These are phyloP conservation scores for Cichladusa arquata DNA, from an alignment of 2,113 vertebrate genomes.

Conservation along the genomic window DNA sequence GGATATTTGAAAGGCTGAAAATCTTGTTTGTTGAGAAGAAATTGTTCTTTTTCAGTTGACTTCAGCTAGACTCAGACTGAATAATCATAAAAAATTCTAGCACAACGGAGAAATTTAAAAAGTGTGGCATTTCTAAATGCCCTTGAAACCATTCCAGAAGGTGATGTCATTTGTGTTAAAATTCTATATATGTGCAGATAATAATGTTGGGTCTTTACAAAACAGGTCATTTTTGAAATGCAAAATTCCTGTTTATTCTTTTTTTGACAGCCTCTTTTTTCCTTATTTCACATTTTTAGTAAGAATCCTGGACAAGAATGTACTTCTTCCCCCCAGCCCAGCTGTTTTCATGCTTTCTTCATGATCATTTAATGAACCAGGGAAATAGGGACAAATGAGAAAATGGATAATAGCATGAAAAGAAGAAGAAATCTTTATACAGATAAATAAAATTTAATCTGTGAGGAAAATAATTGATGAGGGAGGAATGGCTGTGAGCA, in stretches of 20 bases:
- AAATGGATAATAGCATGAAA: background rate
- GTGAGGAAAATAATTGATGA: constrained; percentile 32
- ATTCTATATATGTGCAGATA: background rate
- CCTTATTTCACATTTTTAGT: background rate
- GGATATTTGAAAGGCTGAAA: background rate
- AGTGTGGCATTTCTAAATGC: background rate
- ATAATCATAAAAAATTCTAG: background rate
- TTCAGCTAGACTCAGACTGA: background rate
- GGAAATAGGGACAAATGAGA: constrained; percentile 28
- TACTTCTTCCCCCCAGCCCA: background rate
- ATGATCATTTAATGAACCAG: constrained; percentile 3
- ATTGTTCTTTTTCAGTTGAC: background rate
- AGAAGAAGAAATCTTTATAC: background rate
- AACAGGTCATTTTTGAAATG: background rate
- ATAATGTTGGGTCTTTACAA: background rate
- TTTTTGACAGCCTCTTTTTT: background rate
- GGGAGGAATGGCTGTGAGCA: background rate
- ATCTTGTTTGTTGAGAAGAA: background rate
- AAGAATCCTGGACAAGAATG: background rate
- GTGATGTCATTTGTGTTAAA: background rate
- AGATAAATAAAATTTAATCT: constrained; percentile 31
- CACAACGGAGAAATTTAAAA: background rate
- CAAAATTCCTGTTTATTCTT: background rate
- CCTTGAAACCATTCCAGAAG: background rate
- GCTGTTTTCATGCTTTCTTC: constrained; percentile 6